Evolutionary conservation across 2,113 vertebrate genomes (phyloP).

Genomic region (Conger conger): DNA sequence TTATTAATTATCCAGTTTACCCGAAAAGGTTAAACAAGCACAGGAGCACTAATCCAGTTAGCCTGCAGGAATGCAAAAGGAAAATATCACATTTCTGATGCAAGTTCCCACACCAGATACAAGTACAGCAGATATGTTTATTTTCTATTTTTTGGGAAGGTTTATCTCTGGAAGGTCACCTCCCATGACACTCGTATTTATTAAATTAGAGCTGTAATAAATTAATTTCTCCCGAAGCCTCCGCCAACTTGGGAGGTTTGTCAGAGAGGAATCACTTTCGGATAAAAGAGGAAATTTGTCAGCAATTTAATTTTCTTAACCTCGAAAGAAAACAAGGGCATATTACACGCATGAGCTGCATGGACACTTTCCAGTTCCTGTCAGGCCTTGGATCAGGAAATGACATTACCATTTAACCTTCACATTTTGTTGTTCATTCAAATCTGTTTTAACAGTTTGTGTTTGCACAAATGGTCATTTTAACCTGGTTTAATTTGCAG

Average conservation of each 20-base stretch:
- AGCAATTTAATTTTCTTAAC: constrained; percentile 63
- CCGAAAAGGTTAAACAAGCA: constrained; percentile 51
- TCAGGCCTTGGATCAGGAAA: constrained; percentile 28
- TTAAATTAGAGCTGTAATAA: constrained; percentile 69
- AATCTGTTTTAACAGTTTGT: neutral
- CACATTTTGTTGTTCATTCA: neutral
- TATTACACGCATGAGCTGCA: neutral
- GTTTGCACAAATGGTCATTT: neutral
- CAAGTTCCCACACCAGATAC: constrained; percentile 44
- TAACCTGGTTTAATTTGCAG: neutral
- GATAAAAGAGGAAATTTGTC: constrained; percentile 41
- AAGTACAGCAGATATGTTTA: constrained; percentile 46
- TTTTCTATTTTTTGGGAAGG: neutral
- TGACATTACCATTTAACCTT: neutral
- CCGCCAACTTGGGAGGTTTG: constrained; percentile 62
- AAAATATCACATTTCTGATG: constrained; percentile 48
- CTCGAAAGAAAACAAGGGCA: constrained; percentile 42
- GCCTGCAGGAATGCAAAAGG: constrained; percentile 43
- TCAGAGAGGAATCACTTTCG: constrained; percentile 52
- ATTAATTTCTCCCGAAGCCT: constrained; percentile 58
- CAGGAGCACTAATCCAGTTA: constrained; percentile 45
- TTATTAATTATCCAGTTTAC: constrained; percentile 50
- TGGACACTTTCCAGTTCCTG: constrained; percentile 21
- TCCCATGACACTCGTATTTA: constrained; percentile 65
- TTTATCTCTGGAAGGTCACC: constrained; percentile 60